Conservation (phyloP, 2,888 invertebrate species). For the Griposia aprilina region DNA sequence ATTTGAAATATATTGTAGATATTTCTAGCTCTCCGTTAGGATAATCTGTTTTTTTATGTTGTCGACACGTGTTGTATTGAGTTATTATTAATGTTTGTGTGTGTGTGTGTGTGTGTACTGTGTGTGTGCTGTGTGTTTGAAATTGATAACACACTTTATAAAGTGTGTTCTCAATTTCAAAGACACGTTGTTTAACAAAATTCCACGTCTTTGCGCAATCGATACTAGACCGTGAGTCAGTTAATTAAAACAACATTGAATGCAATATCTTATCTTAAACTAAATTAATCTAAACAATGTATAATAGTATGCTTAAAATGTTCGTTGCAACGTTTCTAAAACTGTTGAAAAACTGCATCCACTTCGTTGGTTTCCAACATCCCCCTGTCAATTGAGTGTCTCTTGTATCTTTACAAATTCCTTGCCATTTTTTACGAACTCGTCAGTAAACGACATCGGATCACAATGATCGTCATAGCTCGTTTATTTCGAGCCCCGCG, state of each 20-base stretch:
- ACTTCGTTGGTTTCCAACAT: not conserved
- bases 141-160: no score
- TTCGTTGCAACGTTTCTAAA: not conserved
- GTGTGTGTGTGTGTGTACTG: no score
- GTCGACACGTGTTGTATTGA: conserved; percentile 12
- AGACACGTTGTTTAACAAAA: conserved; percentile 16
- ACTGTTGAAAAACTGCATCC: not conserved
- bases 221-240: conserved; percentile 48
- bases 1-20: conserved; percentile 71
- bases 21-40: conserved; percentile 11
- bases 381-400: not conserved
- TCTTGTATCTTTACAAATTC: conserved; percentile 33
- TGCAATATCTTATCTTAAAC: conserved; percentile 30
- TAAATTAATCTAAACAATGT: conserved; percentile 20
- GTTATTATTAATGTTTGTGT: no score
- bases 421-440: conserved; percentile 38
- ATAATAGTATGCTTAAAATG: not conserved
- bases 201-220: conserved; percentile 18
- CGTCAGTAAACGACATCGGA: conserved; percentile 53
- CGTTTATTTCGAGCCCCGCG: conserved; percentile 67
- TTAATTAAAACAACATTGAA: conserved; percentile 43
- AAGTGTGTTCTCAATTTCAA: conserved; percentile 13
- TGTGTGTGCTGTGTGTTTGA: no score
- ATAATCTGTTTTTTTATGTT: not conserved
- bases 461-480: conserved; percentile 55